Evolutionary conservation across 2,797 vertebrate genomes (phyloP).

Genomic region (Todus mexicanus): DNA sequence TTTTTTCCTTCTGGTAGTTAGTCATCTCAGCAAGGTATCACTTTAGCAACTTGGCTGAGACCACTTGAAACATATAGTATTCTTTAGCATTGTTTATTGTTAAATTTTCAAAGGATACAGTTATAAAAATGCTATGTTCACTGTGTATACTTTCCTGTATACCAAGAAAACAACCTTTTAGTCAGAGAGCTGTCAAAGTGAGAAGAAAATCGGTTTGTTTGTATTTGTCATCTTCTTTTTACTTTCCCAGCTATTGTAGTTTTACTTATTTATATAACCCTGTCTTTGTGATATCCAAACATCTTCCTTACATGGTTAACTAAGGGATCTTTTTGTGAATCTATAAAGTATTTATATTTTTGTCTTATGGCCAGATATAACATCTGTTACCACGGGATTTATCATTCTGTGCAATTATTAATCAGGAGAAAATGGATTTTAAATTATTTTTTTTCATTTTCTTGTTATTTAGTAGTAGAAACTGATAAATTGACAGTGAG

Average conservation of each 20-base stretch:
- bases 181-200: not conserved
- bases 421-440: not conserved
- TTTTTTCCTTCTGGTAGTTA: not conserved
- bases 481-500: not conserved
- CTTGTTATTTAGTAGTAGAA: not conserved
- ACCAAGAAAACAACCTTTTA: not conserved
- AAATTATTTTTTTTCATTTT: not conserved
- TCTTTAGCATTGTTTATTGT: not conserved
- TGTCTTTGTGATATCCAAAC: not conserved
- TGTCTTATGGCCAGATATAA: not conserved
- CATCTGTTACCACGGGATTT: not conserved
- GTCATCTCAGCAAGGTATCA: not conserved
- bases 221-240: not conserved
- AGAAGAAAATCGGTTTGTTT: not conserved
- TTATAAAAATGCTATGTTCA: not conserved
- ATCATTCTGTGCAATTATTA: not conserved
- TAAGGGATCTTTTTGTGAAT: not conserved
- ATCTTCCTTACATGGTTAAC: not conserved
- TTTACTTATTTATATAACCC: not conserved
- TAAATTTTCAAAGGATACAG: not conserved
- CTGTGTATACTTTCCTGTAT: not conserved
- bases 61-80: not conserved
- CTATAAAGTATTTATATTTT: not conserved
- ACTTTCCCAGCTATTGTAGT: not conserved
- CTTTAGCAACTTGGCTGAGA: not conserved